Base-by-base conservation (phyloP, 2,888 invertebrate species). In the Rhyacophila evoluta region DNA sequence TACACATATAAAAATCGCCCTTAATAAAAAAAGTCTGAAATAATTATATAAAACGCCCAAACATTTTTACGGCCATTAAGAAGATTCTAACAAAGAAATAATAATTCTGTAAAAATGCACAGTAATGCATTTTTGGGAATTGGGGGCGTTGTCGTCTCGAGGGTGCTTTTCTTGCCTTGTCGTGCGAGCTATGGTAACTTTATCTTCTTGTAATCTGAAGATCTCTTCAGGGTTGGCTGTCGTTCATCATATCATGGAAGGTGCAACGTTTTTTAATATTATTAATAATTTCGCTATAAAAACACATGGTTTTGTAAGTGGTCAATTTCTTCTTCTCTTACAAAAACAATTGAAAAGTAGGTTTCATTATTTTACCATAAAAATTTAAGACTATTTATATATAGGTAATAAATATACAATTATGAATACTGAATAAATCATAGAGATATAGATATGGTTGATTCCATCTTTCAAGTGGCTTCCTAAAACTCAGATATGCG, bases 81-180 rank as follows among this genome's bases (percentile, higher is more conserved):
- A 28, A 69, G 68, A 78, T 69, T 19, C 25, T 0, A 74, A 70
- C 74, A 41, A 38, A 73, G 74, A 74, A n/a, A 29, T 74, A 39
- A 41, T 41, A 41, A 41, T 55, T 55, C 19, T 25, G 19, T 8
- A 70, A 25, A 71, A 77, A 73, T 74, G 74, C 68, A 69, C 36
- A 70, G 68, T 78, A 78, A 78, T 78, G 78, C 74, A 78, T 70
- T 73, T 72, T 67, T 36, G 37, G 41, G 39, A 19, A 55, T 33
- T 12, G 78, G 68, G 78, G 78, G 78, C 78, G 78, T 55, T 33
- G 19, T 19, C 28, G 37, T 36, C 0, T 29, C 19, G 33, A 71
- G 11, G 33, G 71, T 33, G 36, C 71, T 8, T 71, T 71, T 71
- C 37, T 33, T 71, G n/a, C 10, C 36, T 29, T 19, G 25, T 55